These are phyloP conservation scores for Deilephila porcellus DNA, from an alignment of 2,888 invertebrate genomes.

Conservation along the genomic window DNA sequence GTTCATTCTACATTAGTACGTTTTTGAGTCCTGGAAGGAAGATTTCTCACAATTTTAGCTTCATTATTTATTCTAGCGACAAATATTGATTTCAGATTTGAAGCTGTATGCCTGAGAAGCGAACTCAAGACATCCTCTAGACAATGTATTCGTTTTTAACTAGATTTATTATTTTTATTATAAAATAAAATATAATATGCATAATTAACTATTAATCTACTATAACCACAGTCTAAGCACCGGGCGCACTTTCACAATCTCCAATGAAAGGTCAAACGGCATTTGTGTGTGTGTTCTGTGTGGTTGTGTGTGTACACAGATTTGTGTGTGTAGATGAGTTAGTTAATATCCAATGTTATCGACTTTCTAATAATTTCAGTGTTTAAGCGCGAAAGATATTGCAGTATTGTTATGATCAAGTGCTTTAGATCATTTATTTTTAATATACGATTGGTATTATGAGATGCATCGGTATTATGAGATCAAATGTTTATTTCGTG, in stretches of 20 bases:
- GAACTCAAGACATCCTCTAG: too few relatives aligned
- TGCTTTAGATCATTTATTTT: background rate
- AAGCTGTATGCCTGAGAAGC: too few relatives aligned
- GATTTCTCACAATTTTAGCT: too few relatives aligned
- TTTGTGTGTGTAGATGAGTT: constrained; percentile 33
- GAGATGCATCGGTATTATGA: too few relatives aligned
- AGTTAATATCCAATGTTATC: constrained; percentile 36
- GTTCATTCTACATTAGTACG: too few relatives aligned
- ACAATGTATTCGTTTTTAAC: too few relatives aligned
- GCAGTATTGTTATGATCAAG: background rate
- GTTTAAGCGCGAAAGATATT: constrained; percentile 11
- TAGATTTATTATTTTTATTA: too few relatives aligned
- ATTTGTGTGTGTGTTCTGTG: constrained; percentile 47
- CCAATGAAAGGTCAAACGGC: constrained; percentile 67
- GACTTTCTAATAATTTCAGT: constrained; percentile 43
- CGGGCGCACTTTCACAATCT: constrained; percentile 68
- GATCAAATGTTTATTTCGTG: too few relatives aligned
- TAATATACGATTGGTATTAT: too few relatives aligned
- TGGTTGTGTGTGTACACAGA: constrained; percentile 7
- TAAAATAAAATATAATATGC: background rate
- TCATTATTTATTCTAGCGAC: too few relatives aligned
- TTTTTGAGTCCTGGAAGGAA: too few relatives aligned
- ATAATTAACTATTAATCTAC: background rate
- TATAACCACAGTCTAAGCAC: constrained; percentile 24
- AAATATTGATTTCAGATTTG: too few relatives aligned